phyloP scores from a whole-genome alignment of 2,888 invertebrate species.

The Eurytoma californica region DNA sequence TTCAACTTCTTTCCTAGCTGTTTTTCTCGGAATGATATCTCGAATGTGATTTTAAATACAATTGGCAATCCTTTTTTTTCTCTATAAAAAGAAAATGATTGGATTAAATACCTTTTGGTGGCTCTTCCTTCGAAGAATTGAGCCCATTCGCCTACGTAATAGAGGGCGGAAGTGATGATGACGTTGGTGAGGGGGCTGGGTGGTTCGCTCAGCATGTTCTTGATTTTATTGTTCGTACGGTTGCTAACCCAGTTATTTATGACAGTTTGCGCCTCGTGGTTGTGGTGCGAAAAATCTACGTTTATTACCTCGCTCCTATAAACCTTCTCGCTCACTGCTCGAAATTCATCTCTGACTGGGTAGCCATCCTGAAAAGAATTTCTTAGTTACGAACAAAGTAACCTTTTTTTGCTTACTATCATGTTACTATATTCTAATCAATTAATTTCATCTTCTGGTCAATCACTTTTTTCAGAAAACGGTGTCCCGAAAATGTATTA shows the following conservation, averaged over 20 bases:
- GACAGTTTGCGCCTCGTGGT: conserved; percentile 71
- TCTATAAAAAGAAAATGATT: too few species aligned
- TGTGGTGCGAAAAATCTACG: conserved; percentile 77
- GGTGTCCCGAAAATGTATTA: too few species aligned
- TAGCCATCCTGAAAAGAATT: conserved; percentile 73
- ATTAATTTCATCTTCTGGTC: too few species aligned
- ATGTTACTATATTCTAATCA: too few species aligned
- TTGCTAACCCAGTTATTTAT: conserved; percentile 82
- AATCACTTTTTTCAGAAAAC: too few species aligned
- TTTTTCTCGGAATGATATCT: too few species aligned
- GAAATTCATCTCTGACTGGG: conserved; percentile 78
- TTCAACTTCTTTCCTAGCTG: too few species aligned
- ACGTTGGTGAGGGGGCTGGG: conserved; percentile 78
- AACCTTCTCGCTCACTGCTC: conserved; percentile 76
- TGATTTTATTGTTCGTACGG: conserved; percentile 80
- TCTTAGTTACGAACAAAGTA: too few species aligned
- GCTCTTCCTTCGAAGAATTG: conserved; percentile 78
- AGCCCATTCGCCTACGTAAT: conserved; percentile 85
- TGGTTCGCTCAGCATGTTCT: conserved; percentile 77
- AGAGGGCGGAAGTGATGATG: conserved; percentile 82
- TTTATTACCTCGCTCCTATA: conserved; percentile 79
- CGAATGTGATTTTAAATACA: too few species aligned
- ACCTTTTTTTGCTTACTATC: too few species aligned
- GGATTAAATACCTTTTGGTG: conserved; percentile 77
- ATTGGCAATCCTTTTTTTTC: too few species aligned